phyloP scores from a whole-genome alignment of 2,888 invertebrate genomes.

The Diarsia mendica region DNA sequence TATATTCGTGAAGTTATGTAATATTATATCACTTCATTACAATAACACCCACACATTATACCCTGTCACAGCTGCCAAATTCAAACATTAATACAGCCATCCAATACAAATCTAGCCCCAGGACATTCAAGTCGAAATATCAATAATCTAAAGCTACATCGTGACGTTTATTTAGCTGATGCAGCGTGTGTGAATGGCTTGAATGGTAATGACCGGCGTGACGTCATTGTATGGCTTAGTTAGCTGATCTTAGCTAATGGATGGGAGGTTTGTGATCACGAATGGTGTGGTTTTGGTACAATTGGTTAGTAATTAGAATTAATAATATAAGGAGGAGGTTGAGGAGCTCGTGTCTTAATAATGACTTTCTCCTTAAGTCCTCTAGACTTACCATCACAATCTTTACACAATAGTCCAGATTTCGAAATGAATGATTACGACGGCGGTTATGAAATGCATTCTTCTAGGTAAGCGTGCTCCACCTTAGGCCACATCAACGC shows the following conservation, averaged over 20 bases:
- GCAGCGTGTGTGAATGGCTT: conserved; percentile 24
- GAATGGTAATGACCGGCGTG: conserved; percentile 52
- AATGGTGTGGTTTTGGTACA: conserved; percentile 3
- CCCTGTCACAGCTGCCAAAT: conserved; percentile 9
- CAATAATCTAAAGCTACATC: conserved; percentile 37
- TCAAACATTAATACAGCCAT: conserved; percentile 34
- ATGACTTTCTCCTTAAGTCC: too few relatives aligned
- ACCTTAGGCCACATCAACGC: too few relatives aligned
- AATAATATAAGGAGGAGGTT: background rate
- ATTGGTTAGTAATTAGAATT: background rate
- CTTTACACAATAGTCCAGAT: too few relatives aligned
- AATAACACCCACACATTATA: background rate
- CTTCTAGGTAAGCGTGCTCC: too few relatives aligned
- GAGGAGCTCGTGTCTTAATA: too few relatives aligned
- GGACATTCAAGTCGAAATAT: conserved; percentile 22
- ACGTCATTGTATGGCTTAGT: conserved; percentile 40
- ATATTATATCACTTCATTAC: background rate
- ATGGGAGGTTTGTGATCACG: conserved; percentile 3
- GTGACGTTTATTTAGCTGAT: conserved; percentile 52
- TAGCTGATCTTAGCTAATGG: conserved; percentile 10
- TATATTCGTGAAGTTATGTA: too few relatives aligned
- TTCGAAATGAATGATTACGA: too few relatives aligned
- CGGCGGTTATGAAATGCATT: too few relatives aligned
- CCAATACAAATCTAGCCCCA: conserved; percentile 9
- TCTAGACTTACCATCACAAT: too few relatives aligned